Conservation (phyloP, 2,797 vertebrate genomes). For the Myotis planiceps region DNA sequence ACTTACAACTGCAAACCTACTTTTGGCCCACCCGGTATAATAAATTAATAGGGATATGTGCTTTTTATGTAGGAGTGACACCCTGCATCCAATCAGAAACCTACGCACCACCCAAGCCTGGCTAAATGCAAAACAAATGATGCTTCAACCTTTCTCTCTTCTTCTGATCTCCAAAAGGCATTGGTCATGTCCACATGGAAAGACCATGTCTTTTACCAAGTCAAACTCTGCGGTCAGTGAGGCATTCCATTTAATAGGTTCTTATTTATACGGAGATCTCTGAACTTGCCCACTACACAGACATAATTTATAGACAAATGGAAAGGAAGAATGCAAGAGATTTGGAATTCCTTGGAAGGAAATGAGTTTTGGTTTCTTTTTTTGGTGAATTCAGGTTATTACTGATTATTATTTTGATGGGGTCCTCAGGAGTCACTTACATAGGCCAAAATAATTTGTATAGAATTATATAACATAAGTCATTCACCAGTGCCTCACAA, state of each 20-base stretch:
- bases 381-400: neutral
- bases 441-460: neutral
- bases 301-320: neutral
- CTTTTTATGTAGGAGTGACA: neutral
- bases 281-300: neutral
- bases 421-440: neutral
- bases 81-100: neutral
- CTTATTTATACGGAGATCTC: neutral
- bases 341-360: neutral
- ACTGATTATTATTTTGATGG: neutral
- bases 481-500: neutral
- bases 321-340: neutral
- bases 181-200: neutral
- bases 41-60: neutral
- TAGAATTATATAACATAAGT: neutral
- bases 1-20: too few relatives aligned
- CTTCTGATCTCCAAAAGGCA: neutral
- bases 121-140: neutral
- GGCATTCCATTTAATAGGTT: neutral
- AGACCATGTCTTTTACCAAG: neutral
- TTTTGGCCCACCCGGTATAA: neutral
- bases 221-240: neutral
- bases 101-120: neutral
- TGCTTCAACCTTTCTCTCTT: neutral
- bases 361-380: neutral